These are phyloP conservation scores for Urosaurus nigricauda DNA, from an alignment of 2,797 vertebrate genomes.

Conservation along the genomic window DNA sequence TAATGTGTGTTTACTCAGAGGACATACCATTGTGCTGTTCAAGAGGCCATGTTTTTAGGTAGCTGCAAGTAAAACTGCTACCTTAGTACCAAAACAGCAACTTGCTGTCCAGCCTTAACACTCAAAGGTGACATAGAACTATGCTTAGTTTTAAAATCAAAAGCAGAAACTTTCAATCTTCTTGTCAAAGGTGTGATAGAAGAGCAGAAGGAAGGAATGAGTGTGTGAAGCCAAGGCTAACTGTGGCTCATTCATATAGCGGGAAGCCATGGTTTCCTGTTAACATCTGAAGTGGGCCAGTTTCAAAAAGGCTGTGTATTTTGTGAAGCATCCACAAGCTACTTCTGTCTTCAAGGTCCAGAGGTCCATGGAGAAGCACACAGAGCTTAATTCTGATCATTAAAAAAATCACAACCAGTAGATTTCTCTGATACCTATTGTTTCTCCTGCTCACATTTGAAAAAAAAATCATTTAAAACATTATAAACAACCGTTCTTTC, in stretches of 20 bases:
- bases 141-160: background rate
- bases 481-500: conserved; percentile 23
- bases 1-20: background rate
- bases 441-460: conserved; percentile 32
- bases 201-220: background rate
- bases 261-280: background rate
- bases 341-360: conserved; percentile 61
- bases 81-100: background rate
- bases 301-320: background rate
- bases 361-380: conserved; percentile 57
- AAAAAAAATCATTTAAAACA: conserved; percentile 48
- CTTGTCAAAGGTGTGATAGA: background rate
- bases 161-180: background rate
- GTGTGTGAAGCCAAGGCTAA: too few species aligned
- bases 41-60: background rate
- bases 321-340: conserved; percentile 63
- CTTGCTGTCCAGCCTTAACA: background rate
- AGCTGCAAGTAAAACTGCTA: background rate
- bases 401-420: conserved; percentile 45
- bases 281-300: background rate
- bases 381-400: conserved; percentile 51
- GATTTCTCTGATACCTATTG: conserved; percentile 22
- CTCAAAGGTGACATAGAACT: background rate
- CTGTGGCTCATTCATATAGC: background rate
- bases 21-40: background rate